phyloP scores from a whole-genome alignment of 2,888 invertebrate genomes.

The Gymnocheta viridis region DNA sequence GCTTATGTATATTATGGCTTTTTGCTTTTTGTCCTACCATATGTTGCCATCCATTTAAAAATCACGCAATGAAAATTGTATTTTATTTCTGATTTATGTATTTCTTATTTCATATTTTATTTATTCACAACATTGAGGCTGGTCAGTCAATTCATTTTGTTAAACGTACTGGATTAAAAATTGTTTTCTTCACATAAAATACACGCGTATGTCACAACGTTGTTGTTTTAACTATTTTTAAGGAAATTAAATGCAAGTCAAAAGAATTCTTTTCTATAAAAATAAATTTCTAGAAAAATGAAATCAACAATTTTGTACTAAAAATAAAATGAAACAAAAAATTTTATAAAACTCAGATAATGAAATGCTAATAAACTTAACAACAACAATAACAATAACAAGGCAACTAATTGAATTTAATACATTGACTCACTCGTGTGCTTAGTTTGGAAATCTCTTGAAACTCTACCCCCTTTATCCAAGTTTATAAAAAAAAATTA shows the following conservation, averaged over 20 bases:
- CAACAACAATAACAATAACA: not conserved
- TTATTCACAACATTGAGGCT: constrained; percentile 18
- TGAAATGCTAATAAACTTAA: constrained; percentile 14
- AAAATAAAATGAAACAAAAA: constrained; percentile 1
- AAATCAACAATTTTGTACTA: not conserved
- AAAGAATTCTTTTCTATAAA: not conserved
- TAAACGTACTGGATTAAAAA: not conserved
- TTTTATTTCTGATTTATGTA: too few species aligned
- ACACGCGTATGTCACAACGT: not conserved
- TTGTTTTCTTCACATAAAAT: not conserved
- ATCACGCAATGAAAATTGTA: constrained; percentile 22
- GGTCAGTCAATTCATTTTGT: constrained; percentile 25
- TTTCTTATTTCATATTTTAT: not conserved
- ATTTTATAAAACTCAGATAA: constrained; percentile 12
- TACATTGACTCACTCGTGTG: not conserved
- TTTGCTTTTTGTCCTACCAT: not conserved
- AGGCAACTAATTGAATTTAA: not conserved
- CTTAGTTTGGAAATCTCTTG: not conserved
- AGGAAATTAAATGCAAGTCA: not conserved
- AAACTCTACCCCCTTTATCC: not conserved
- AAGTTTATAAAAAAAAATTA: not conserved
- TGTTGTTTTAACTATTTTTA: constrained; percentile 2
- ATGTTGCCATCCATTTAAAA: not conserved
- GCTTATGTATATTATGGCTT: too few species aligned
- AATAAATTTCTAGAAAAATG: constrained; percentile 8